phyloP scores from a whole-genome alignment of 2,113 vertebrate genomes.

The Toxostoma redivivum region DNA sequence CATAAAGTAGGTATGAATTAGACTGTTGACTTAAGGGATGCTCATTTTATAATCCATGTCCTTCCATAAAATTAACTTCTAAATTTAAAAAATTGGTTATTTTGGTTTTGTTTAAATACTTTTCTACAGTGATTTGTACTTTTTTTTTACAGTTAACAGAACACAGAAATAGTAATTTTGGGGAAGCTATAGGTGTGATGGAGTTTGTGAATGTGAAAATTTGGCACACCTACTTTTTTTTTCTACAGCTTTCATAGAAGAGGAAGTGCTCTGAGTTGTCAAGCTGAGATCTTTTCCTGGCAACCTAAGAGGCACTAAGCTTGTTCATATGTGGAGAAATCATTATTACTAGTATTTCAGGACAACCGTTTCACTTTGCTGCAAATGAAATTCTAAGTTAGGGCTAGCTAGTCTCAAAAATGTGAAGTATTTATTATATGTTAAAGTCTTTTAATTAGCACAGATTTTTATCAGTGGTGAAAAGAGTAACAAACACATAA shows the following conservation, averaged over 20 bases:
- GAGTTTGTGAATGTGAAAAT: neutral
- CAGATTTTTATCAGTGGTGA: neutral
- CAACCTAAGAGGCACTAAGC: neutral
- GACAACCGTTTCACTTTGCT: neutral
- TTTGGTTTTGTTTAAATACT: neutral
- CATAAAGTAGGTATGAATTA: neutral
- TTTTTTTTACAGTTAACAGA: neutral
- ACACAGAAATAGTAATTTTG: neutral
- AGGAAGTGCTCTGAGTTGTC: neutral
- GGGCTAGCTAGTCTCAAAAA: neutral
- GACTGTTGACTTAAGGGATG: neutral
- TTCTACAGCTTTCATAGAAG: neutral
- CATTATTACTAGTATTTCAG: neutral
- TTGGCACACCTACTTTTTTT: neutral
- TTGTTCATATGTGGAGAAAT: neutral
- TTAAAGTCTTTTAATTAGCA: neutral
- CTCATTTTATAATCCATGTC: neutral
- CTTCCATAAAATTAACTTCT: neutral
- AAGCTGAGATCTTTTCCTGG: neutral
- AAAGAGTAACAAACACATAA: neutral
- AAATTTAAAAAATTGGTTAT: rapidly evolving
- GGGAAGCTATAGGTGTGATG: neutral
- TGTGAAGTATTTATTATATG: neutral
- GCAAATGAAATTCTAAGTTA: neutral
- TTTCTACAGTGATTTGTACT: neutral